These are phyloP conservation scores for Smutsia temminckii DNA, from an alignment of 2,797 vertebrate species.

Conservation along the genomic window DNA sequence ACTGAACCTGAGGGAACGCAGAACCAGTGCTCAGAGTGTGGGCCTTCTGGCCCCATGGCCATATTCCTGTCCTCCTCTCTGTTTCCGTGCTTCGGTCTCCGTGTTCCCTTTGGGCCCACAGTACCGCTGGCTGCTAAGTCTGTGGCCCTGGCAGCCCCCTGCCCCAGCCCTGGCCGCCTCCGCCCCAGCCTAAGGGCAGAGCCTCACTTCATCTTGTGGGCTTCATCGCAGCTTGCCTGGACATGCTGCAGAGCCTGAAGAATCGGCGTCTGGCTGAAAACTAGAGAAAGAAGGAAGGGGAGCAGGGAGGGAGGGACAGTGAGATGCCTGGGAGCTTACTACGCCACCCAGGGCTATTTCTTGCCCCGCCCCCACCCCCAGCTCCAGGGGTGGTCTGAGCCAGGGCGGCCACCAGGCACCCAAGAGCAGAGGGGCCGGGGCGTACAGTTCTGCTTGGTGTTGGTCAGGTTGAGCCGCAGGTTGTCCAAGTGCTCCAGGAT, in stretches of 20 bases:
- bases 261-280: constrained; percentile 88
- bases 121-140: not conserved
- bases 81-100: not conserved
- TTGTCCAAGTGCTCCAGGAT: constrained; percentile 96
- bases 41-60: not conserved
- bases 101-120: not conserved
- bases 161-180: not conserved
- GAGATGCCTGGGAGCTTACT: not conserved
- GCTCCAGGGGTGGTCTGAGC: not conserved
- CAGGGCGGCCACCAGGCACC: not conserved
- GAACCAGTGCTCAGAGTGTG: not conserved
- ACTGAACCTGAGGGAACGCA: constrained; percentile 88
- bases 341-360: not conserved
- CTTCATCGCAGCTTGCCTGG: constrained; percentile 97
- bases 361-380: not conserved
- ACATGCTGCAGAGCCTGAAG: constrained; percentile 93
- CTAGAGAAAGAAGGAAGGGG: constrained; percentile 56
- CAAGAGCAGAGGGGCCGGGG: accelerated
- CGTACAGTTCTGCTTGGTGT: constrained; percentile 96
- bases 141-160: not conserved
- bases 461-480: constrained; percentile 93
- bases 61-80: not conserved
- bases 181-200: not conserved
- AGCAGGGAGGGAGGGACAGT: not conserved
- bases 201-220: constrained; percentile 96